Base-by-base conservation (phyloP, 1,140 invertebrate genomes). In the Asobara japonica region DNA sequence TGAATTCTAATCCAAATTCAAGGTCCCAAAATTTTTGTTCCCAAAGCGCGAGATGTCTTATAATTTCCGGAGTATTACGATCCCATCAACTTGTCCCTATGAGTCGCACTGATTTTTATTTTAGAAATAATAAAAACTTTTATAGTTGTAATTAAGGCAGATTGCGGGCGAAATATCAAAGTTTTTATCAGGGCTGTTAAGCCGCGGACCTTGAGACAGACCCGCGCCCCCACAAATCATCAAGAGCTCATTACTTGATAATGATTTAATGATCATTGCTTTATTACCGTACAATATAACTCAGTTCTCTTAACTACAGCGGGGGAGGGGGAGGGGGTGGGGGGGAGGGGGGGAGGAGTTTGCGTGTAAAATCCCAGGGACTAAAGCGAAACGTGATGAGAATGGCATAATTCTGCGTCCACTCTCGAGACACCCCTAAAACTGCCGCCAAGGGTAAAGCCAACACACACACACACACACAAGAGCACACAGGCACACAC, bases 301-400 rank as follows among this genome's bases (percentile, higher is more conserved):
- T 56, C 51, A 20, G 51, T 18, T 29, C 22, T 31, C 18, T 69
- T 18, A 27, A 51, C 29, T 48, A 41, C 41, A n/a, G n/a, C n/a
- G n/a, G n/a, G n/a, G n/a, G n/a, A n/a, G n/a, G n/a, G n/a, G 10
- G 16, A 25, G 68, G 30, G 68, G 20, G 16, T 18, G 29, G n/a
- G n/a, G 10, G 16, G 38, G 68, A n/a, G 10, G 16, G 38, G 68
- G 30, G 68, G 20, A 22, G 29, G 29, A n/a, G n/a, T 18, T 27
- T 25, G 51, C 51, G 51, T 56, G 22, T 56, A 25, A 56, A 56
- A 56, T 22, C 7, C 51, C 22, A 22, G 6, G 10, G 51, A 56
- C 51, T 56, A 38, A 69, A 69, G 60, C 25, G 68, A n/a, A 30
- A 69, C 68, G 68, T 69, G 68, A 69, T 31, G 41, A 61, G 68